A percentile compares a stretch with the other conserved stretches of the same genome.
phyloP scores from a whole-genome alignment of 2,888 invertebrate genomes.

The Aplocera efformata region DNA sequence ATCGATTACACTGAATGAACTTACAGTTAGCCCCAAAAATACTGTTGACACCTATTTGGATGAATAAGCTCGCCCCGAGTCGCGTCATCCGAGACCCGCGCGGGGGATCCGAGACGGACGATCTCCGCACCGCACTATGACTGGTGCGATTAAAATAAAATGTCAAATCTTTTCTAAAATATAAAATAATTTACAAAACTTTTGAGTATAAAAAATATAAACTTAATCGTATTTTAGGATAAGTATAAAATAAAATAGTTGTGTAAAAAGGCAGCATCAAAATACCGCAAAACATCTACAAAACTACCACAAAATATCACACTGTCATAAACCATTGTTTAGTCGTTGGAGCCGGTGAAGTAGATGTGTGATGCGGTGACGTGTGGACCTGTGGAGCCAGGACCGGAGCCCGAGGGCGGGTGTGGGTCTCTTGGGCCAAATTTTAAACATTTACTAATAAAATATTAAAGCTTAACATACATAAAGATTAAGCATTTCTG shows the following conservation, averaged over 20 bases:
- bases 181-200: slow-evolving; percentile 73
- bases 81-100: background rate
- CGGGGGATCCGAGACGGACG: slow-evolving; percentile 23
- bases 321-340: slow-evolving; percentile 58
- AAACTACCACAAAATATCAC: slow-evolving; percentile 73
- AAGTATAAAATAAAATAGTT: slow-evolving; percentile 51
- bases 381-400: slow-evolving; percentile 32
- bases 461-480: slow-evolving; percentile 81
- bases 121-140: slow-evolving; percentile 43
- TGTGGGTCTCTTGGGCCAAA: slow-evolving; percentile 57
- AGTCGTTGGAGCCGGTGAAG: slow-evolving; percentile 30
- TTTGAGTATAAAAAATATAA: slow-evolving; percentile 75
- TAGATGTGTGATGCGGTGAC: slow-evolving; percentile 26
- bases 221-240: slow-evolving; percentile 57
- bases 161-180: slow-evolving; percentile 55
- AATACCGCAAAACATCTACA: slow-evolving; percentile 62
- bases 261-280: slow-evolving; percentile 57
- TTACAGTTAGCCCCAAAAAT: slow-evolving; percentile 54
- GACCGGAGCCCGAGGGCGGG: slow-evolving; percentile 42
- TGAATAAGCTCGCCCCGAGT: slow-evolving; percentile 47
- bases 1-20: slow-evolving; percentile 43
- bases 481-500: slow-evolving; percentile 81
- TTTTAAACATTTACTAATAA: slow-evolving; percentile 80
- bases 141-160: slow-evolving; percentile 50
- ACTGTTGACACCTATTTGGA: slow-evolving; percentile 43